Conservation (phyloP, 2,113 vertebrate species). For the Leucopsar rothschildi region DNA sequence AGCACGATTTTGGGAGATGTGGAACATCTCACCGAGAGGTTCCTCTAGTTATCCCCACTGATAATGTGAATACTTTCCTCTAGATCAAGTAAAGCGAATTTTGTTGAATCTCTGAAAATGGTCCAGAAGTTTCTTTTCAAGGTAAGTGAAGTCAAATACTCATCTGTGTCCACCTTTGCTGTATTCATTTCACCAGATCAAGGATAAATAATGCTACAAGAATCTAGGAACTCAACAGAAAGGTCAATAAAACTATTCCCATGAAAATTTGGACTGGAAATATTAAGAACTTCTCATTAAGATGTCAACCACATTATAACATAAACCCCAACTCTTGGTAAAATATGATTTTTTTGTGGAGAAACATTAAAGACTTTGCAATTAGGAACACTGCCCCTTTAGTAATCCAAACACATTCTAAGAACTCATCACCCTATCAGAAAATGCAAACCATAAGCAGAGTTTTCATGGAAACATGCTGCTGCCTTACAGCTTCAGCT, state of each 20-base stretch:
- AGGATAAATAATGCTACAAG: neutral
- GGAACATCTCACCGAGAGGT: neutral
- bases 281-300: neutral
- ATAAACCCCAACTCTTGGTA: neutral
- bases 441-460: constrained; percentile 1
- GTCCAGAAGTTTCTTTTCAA: neutral
- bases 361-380: neutral
- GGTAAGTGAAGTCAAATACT: neutral
- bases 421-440: neutral
- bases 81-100: neutral
- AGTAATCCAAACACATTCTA: neutral
- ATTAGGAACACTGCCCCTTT: neutral
- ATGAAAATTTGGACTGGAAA: neutral
- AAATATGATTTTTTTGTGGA: neutral
- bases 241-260: neutral
- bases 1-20: fast-evolving
- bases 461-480: constrained; percentile 1
- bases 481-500: neutral
- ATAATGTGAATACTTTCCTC: neutral
- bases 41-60: neutral
- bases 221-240: neutral
- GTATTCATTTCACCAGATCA: neutral
- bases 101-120: neutral
- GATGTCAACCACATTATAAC: neutral
- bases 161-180: neutral